These are phyloP conservation scores for Conchocele bisecta DNA, from an alignment of 2,888 invertebrate genomes.

Conservation along the genomic window DNA sequence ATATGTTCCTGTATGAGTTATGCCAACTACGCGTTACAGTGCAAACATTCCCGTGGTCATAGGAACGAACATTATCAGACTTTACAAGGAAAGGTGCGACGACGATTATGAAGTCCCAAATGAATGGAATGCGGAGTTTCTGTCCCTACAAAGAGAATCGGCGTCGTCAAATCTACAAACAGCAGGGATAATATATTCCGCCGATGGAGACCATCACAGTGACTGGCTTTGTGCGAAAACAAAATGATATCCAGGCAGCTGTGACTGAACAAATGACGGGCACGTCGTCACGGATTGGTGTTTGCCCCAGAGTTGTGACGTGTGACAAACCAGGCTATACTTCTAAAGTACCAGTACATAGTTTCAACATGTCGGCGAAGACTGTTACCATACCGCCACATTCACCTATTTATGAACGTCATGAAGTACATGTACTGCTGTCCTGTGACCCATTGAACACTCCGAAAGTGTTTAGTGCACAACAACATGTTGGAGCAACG, in stretches of 20 bases:
- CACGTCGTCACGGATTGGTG: not conserved
- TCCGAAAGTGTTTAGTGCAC: no score
- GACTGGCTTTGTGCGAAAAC: slow-evolving; percentile 4
- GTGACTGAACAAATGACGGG: slow-evolving; percentile 4
- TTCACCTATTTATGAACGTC: slow-evolving; percentile 8
- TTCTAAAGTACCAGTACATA: slow-evolving; percentile 15
- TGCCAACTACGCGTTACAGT: not conserved
- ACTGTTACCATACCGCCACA: slow-evolving; percentile 1
- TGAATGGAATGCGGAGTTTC: not conserved
- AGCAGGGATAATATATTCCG: not conserved
- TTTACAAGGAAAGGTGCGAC: not conserved
- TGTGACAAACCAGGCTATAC: slow-evolving; percentile 10
- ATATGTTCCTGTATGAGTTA: not conserved
- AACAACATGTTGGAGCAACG: no score
- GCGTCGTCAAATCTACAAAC: slow-evolving; percentile 18
- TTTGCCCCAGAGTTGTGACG: slow-evolving; percentile 17
- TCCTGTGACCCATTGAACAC: not conserved
- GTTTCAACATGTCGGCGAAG: slow-evolving; percentile 16
- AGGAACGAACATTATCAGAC: not conserved
- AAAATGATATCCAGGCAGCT: not conserved
- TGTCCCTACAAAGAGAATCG: not conserved
- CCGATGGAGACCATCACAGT: slow-evolving; percentile 16
- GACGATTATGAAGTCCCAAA: not conserved
- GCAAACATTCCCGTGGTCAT: slow-evolving; percentile 7
- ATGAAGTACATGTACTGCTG: slow-evolving; percentile 12